Evolutionary conservation across 1,140 invertebrate genomes (phyloP), one percentile per base, ranked within the genome.

Genomic region (Charaxes varanes): DNA sequence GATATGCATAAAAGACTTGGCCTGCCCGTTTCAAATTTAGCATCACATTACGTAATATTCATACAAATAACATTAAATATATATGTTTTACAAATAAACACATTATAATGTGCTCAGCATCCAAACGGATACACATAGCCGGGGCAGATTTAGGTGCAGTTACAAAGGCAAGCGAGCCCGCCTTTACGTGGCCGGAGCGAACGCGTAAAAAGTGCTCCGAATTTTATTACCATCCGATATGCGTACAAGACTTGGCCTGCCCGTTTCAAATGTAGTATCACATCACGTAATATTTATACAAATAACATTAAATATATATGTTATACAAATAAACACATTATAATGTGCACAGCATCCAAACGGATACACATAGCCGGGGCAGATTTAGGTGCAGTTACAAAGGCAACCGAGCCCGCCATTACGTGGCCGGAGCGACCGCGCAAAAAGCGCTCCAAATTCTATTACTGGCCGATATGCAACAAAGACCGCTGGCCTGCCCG

Each of bases 361-460:
- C 43, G 30, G 51, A 70, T 63, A 59, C 43, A 60, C n/a, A n/a
- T 54, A 62, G 45, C 57, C 52, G 47, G 53, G 50, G 54, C 64
- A 74, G 72, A 79, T 78, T 76, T 72, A 69, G 70, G 68, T 71
- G 65, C 63, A 78, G 60, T 78, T 78, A 76, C 74, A 79, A 77
- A 82, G 66, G 69, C 70, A 76, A 70, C 68, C 62, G 66, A 81
- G 64, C 72, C 49, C 42, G 70, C 63, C 60, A 70, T 72, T 74
- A 69, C 65, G 62, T 59, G 63, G 62, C 52, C 41, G 21, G 53
- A 63, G 61, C 63, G 62, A 63, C 70, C 65, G 61, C 69, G 67
- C 74, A 82, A 82, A 82, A 82, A 82, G 74, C 74, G 64, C 47
- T 69, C 74, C 73, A 78, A 82, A 82, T 82, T 82, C 78, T 79